Percentiles rank a stretch among this genome's conserved stretches.
Conservation (phyloP, 2,797 vertebrate species). For the Lindbergichthys nudifrons region DNA sequence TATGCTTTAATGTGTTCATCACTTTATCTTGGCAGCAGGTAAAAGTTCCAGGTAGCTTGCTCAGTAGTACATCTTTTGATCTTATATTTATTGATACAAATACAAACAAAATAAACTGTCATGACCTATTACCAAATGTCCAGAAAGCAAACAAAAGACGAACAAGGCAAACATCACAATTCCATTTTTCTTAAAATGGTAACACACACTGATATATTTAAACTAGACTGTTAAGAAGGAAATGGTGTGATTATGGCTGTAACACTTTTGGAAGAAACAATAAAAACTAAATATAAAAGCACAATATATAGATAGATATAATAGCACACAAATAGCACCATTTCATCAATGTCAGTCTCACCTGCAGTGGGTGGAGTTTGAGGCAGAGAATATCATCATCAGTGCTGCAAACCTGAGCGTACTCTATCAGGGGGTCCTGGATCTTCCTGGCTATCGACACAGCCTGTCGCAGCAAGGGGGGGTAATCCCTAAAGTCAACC, state of each 20-base stretch:
- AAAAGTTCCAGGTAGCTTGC: too few species aligned
- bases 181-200: too few species aligned
- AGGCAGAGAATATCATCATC: constrained; percentile 98
- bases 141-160: background rate
- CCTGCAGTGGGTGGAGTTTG: constrained; percentile 97
- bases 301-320: background rate
- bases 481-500: constrained; percentile 97
- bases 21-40: too few species aligned
- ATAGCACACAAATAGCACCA: background rate
- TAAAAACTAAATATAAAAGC: background rate
- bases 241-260: background rate
- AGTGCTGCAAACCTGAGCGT: constrained; percentile 96
- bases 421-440: constrained; percentile 97
- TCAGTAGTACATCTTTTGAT: too few species aligned
- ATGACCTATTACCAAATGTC: background rate
- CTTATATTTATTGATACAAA: too few species aligned
- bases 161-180: background rate
- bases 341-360: constrained; percentile 60
- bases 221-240: background rate
- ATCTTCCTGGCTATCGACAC: constrained; percentile 97
- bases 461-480: constrained; percentile 94
- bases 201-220: too few species aligned
- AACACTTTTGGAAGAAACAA: background rate
- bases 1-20: too few species aligned
- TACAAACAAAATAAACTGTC: too few species aligned